Evolutionary conservation across 2,888 invertebrate species (phyloP), one percentile per base, ranked within the genome.

Genomic region (Xestia xanthographa): DNA sequence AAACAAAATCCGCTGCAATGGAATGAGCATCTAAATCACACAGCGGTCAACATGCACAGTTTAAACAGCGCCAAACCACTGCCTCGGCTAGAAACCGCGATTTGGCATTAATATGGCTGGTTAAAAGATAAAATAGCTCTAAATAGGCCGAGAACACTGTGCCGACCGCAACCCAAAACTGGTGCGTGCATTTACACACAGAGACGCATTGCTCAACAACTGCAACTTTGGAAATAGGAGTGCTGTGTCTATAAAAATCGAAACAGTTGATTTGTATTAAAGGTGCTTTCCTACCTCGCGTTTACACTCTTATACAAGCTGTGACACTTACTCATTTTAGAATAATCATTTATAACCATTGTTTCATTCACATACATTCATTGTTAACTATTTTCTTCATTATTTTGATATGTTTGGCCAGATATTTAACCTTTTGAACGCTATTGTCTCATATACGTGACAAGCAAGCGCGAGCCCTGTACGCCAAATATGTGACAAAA

Each of bases 51-150:
- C 67, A 83, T 41, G 78, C 62, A 53, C 62, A 63, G 83, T 74
- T 68, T 63, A 77, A 78, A 72, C 70, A 53, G 86, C 70, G 83
- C 83, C 83, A 83, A 86, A 86, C 83, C 83, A 58, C 79, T 53
- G 79, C 41, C 45, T 43, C 66, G n/a, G 62, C 34, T 73, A 83
- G 83, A 60, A 73, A 74, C 83, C 86, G 17, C 83, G 43, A 74
- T 85, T 83, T 83, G 86, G 73, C 83, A 83, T 85, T 72, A 68
- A 68, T 83, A 74, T 78, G 29, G 71, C 65, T 70, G 67, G 60
- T 72, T 71, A 53, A 72, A 79, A 63, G 41, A 83, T 83, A 83
- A 69, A 86, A 78, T 69, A 34, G 72, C 58, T 53, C 69, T 66
- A 73, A 74, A 84, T 74, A 43, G 43, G 60, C 60, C 68, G 48